Conservation (phyloP, 2,113 vertebrate species). For the Gymnogyps californianus region DNA sequence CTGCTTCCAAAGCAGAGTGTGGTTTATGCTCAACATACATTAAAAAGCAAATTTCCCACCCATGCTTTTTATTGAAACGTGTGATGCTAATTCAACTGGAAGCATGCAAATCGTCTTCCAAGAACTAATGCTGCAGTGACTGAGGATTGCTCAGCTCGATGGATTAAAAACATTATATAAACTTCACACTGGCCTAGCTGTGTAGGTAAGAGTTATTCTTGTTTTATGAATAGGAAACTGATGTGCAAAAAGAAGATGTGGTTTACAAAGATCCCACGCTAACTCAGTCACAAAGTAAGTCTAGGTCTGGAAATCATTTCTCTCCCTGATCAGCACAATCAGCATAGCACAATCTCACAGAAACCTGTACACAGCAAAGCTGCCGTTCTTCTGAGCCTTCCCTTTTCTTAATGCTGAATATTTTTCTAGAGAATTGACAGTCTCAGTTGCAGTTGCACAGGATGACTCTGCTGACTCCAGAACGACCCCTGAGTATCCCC, state of each 20-base stretch:
- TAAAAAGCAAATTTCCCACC: not conserved
- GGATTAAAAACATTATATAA: not conserved
- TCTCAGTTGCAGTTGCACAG: not conserved
- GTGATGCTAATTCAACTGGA: not conserved
- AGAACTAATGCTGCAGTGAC: not conserved
- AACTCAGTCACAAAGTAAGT: not conserved
- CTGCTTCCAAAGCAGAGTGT: not conserved
- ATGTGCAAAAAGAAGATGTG: not conserved
- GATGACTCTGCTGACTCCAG: not conserved
- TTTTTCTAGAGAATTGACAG: not conserved
- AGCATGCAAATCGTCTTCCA: not conserved
- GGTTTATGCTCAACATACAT: not conserved
- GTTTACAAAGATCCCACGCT: not conserved
- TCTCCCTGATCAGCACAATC: not conserved
- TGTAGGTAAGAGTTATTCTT: not conserved
- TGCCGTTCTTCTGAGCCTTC: not conserved
- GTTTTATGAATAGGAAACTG: not conserved
- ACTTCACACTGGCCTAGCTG: not conserved
- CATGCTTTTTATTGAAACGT: not conserved
- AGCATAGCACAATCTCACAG: accelerated
- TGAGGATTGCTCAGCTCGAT: not conserved
- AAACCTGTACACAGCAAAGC: not conserved
- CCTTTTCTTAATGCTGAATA: not conserved
- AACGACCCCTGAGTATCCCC: accelerated
- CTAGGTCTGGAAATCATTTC: not conserved